These are phyloP conservation scores for Pelodiscus sinensis DNA, from an alignment of 2,113 vertebrate species.

Conservation along the genomic window DNA sequence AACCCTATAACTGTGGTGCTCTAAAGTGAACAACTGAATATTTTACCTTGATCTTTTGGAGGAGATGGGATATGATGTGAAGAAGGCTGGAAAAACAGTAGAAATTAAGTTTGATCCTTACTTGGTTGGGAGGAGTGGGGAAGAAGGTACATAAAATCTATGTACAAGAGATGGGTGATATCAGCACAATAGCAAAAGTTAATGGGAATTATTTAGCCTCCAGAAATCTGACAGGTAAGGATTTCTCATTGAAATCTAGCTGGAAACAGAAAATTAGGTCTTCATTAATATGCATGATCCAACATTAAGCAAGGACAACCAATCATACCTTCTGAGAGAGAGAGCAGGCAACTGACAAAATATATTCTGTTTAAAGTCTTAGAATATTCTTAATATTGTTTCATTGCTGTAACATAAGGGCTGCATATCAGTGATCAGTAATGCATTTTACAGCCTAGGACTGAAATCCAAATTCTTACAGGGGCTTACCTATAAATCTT, in stretches of 20 bases:
- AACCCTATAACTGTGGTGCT: background rate
- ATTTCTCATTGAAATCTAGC: background rate
- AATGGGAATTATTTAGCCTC: background rate
- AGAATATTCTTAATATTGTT: background rate
- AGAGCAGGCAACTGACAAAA: background rate
- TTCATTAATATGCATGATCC: background rate
- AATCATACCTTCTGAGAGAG: background rate
- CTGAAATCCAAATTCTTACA: background rate
- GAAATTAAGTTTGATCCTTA: background rate
- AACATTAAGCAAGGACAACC: too few species aligned
- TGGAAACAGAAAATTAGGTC: background rate
- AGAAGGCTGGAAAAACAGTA: background rate
- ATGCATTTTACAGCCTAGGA: background rate
- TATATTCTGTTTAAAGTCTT: background rate
- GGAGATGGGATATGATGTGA: background rate
- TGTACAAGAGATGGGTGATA: background rate
- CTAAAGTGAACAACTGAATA: background rate
- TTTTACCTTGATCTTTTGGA: background rate
- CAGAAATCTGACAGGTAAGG: fast-evolving
- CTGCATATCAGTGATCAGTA: background rate
- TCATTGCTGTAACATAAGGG: background rate
- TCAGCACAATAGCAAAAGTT: background rate
- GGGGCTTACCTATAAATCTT: background rate
- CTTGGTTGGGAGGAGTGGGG: background rate
- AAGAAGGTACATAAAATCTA: fast-evolving